Evolutionary conservation across 2,888 invertebrate species (phyloP).

Genomic region (Oconnorella tubifera): DNA sequence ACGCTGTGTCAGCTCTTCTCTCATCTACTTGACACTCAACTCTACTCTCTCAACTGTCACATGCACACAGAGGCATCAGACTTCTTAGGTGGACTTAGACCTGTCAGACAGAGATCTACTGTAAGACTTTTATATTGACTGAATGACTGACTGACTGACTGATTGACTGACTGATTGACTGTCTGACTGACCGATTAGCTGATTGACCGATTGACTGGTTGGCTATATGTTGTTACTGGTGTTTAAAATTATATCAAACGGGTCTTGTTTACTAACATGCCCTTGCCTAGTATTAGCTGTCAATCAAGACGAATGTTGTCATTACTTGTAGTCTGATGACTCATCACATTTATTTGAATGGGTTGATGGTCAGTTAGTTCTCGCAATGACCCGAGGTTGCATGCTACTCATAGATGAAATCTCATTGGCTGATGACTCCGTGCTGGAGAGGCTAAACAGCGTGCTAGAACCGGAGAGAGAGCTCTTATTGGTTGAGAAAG

Average conservation of each 20-base stretch:
- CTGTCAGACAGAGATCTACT: conserved; percentile 65
- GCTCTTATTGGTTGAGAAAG: conserved; percentile 83
- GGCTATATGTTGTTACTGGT: too few relatives aligned
- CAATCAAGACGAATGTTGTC: not conserved
- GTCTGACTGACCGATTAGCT: too few relatives aligned
- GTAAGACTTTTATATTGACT: too few relatives aligned
- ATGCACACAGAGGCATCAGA: conserved; percentile 98
- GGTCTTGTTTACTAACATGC: too few relatives aligned
- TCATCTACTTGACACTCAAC: conserved; percentile 60
- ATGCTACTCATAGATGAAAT: conserved; percentile 97
- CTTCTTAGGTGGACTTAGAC: conserved; percentile 90
- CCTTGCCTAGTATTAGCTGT: not conserved
- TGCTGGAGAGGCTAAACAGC: conserved; percentile 89
- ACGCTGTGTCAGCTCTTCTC: conserved; percentile 88
- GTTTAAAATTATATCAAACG: too few relatives aligned
- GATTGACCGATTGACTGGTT: too few relatives aligned
- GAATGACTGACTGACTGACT: too few relatives aligned
- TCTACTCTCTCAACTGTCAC: conserved; percentile 90
- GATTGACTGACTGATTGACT: too few relatives aligned
- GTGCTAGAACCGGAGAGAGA: conserved; percentile 87
- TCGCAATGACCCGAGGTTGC: conserved; percentile 81
- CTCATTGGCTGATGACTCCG: conserved; percentile 95
- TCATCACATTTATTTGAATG: conserved; percentile 89
- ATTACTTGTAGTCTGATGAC: too few relatives aligned
- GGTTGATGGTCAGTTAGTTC: conserved; percentile 91